Evolutionary conservation across 92 coral and sea anemone genomes (phyloP).

Genomic region (Bergia sp.): DNA sequence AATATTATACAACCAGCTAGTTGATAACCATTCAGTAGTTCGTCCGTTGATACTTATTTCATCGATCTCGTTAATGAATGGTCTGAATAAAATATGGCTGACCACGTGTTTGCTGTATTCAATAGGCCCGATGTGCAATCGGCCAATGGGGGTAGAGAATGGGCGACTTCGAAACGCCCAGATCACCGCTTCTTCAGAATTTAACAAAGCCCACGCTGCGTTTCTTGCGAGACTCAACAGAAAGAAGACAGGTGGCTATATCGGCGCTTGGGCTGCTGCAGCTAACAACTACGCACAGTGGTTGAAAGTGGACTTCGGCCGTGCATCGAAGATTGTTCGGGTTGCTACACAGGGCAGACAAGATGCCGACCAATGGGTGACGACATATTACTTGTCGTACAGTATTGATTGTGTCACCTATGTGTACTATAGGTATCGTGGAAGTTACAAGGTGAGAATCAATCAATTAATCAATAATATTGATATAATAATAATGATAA

Average conservation of each 20-base stretch:
- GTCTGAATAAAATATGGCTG: too few species aligned
- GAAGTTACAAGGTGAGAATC: slow-evolving; percentile 35
- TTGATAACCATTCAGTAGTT: neutral
- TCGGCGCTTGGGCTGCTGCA: slow-evolving; percentile 51
- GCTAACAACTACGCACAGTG: slow-evolving; percentile 47
- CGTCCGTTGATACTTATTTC: too few species aligned
- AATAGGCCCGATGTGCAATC: slow-evolving; percentile 73
- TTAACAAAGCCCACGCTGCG: slow-evolving; percentile 66
- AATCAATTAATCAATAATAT: too few species aligned
- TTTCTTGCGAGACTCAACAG: slow-evolving; percentile 60
- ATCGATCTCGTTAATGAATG: neutral
- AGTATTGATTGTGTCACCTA: slow-evolving; percentile 53
- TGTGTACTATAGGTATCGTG: slow-evolving; percentile 37
- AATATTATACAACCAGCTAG: neutral
- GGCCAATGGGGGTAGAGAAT: slow-evolving; percentile 84
- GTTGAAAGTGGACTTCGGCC: slow-evolving; percentile 44
- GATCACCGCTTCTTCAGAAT: slow-evolving; percentile 69
- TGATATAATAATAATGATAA: too few species aligned
- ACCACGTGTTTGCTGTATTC: neutral
- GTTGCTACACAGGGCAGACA: slow-evolving; percentile 54
- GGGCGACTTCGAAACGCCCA: slow-evolving; percentile 66
- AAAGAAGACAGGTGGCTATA: slow-evolving; percentile 60
- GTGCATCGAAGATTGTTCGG: slow-evolving; percentile 35
- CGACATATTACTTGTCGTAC: slow-evolving; percentile 48
- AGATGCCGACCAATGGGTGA: slow-evolving; percentile 19